phyloP scores from a whole-genome alignment of 2,113 vertebrate genomes.

The Osmerus mordax region DNA sequence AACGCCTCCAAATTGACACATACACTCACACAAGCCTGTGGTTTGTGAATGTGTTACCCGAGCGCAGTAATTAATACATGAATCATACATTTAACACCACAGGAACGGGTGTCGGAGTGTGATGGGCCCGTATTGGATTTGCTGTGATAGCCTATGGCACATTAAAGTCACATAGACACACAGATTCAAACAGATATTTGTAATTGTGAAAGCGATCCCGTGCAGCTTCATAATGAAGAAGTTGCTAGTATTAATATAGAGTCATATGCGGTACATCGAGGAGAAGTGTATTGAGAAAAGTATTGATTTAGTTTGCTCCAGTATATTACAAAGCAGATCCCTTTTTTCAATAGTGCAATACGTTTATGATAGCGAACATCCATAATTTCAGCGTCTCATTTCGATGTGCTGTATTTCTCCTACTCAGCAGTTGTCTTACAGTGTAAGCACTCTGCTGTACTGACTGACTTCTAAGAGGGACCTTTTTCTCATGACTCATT shows the following conservation, averaged over 20 bases:
- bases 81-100: slow-evolving; percentile 30
- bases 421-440: neutral
- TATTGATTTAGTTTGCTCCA: slow-evolving; percentile 29
- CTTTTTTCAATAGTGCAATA: slow-evolving; percentile 1
- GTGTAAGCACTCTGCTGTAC: neutral
- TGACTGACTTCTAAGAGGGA: neutral
- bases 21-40: too few relatives aligned
- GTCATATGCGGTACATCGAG: too few relatives aligned
- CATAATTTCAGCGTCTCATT: slow-evolving; percentile 13
- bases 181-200: neutral
- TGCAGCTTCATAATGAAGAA: slow-evolving; percentile 11
- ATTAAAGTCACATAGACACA: slow-evolving; percentile 22
- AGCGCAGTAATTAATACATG: slow-evolving; percentile 13
- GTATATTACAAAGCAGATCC: slow-evolving; percentile 23
- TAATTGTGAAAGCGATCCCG: neutral
- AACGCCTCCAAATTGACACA: too few relatives aligned
- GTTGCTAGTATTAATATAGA: neutral
- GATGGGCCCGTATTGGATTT: slow-evolving; percentile 45
- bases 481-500: neutral
- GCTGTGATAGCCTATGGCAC: slow-evolving; percentile 20
- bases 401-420: neutral
- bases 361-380: slow-evolving; percentile 1
- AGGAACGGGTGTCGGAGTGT: slow-evolving; percentile 40
- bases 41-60: too few relatives aligned
- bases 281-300: neutral